Evolutionary conservation across 64 coral and sea anemone species (phyloP).

Genomic region (Pachyseris speciosa): DNA sequence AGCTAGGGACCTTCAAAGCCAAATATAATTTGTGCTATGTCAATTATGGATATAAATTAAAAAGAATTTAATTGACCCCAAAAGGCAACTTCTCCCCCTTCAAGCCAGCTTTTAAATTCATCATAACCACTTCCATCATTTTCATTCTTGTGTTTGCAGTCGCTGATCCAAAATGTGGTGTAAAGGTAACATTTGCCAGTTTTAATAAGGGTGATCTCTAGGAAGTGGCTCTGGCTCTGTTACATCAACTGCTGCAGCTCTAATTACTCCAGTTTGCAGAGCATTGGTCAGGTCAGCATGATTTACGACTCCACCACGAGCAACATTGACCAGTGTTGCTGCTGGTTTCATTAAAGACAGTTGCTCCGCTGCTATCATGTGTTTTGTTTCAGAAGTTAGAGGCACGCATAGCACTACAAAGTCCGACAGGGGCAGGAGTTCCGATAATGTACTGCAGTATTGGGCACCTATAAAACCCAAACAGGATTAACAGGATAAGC

Average conservation of each 20-base stretch:
- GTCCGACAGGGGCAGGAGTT: slow-evolving; percentile 50
- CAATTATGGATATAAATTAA: too few species aligned
- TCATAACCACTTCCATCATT: slow-evolving; percentile 43
- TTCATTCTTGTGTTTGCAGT: slow-evolving; percentile 17
- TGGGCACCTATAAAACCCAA: slow-evolving; percentile 24
- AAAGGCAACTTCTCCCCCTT: slow-evolving; percentile 4
- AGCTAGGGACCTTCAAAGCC: too few species aligned
- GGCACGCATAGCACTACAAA: slow-evolving; percentile 55
- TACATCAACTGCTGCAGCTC: slow-evolving; percentile 51
- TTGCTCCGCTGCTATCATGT: slow-evolving; percentile 46
- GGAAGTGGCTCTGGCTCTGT: slow-evolving; percentile 60
- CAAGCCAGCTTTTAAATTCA: slow-evolving; percentile 52
- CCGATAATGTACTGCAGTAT: slow-evolving; percentile 16
- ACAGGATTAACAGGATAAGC: too few species aligned
- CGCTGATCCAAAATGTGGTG: slow-evolving; percentile 51
- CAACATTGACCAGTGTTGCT: slow-evolving; percentile 59
- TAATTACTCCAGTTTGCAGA: slow-evolving; percentile 52
- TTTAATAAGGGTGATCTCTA: slow-evolving; percentile 55
- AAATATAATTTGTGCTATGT: too few species aligned
- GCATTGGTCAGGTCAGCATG: slow-evolving; percentile 58
- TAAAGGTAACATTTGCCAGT: slow-evolving; percentile 52
- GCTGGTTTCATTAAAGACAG: slow-evolving; percentile 59
- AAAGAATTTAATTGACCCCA: background rate
- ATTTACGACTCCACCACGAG: slow-evolving; percentile 57
- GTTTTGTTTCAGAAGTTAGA: slow-evolving; percentile 42